These are phyloP conservation scores for Leuciscus waleckii DNA, from an alignment of 2,797 vertebrate species.

Conservation along the genomic window DNA sequence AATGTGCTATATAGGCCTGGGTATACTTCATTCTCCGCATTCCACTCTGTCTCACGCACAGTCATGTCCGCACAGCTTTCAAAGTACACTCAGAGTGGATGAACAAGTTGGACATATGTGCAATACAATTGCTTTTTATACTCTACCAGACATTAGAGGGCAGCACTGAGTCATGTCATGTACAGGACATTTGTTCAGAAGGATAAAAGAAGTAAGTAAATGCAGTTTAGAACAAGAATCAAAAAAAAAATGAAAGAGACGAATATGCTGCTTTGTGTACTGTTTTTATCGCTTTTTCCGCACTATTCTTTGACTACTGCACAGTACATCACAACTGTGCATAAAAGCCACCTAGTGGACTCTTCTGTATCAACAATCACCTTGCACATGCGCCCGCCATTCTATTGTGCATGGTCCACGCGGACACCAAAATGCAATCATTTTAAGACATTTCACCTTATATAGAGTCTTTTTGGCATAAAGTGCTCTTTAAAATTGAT, in stretches of 20 bases:
- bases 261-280: background rate
- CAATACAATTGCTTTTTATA: background rate
- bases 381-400: no score
- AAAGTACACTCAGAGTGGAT: background rate
- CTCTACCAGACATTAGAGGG: background rate
- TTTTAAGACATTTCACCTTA: no score
- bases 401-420: no score
- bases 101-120: background rate
- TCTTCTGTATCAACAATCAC: no score
- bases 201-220: background rate
- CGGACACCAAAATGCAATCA: no score
- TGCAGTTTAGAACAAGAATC: background rate
- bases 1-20: background rate
- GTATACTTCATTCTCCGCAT: background rate
- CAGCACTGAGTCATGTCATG: background rate
- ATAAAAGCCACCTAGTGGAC: no score
- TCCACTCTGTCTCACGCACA: no score
- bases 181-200: background rate
- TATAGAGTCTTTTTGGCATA: no score
- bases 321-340: background rate
- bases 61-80: background rate
- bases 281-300: background rate
- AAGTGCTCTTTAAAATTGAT: no score
- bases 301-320: background rate
- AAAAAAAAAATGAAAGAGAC: no score